phyloP scores from a whole-genome alignment of 1,140 invertebrate species.

The Pseudomyrmex flavicornis region DNA sequence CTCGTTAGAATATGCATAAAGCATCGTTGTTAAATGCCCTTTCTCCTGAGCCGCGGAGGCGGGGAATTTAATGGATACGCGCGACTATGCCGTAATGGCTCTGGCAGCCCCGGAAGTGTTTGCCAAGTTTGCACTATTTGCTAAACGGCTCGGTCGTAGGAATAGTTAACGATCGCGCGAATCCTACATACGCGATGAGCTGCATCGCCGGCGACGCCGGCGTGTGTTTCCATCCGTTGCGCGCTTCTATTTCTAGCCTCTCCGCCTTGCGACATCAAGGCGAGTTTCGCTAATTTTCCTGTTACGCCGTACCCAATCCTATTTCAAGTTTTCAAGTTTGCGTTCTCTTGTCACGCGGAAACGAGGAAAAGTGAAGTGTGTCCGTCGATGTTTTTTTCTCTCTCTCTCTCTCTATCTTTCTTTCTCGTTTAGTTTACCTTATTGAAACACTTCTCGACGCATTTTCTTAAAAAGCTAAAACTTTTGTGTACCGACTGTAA shows the following conservation, averaged over 20 bases:
- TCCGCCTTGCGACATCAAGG: not conserved
- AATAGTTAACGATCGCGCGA: conserved; percentile 57
- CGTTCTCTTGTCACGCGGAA: not conserved
- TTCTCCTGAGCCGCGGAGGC: conserved; percentile 50
- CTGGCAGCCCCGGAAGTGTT: conserved; percentile 63
- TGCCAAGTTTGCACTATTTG: conserved; percentile 59
- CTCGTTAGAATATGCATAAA: conserved; percentile 75
- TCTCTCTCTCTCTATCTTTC: too few species aligned
- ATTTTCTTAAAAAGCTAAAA: too few species aligned
- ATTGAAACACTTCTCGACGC: too few species aligned
- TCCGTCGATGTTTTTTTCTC: too few species aligned
- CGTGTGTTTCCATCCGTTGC: not conserved
- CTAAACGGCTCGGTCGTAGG: conserved; percentile 57
- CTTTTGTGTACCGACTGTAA: too few species aligned
- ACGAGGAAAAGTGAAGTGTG: not conserved
- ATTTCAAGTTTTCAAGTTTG: not conserved
- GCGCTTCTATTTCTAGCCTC: conserved; percentile 32
- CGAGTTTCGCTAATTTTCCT: not conserved
- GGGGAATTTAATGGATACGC: conserved; percentile 65
- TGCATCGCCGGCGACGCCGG: not conserved
- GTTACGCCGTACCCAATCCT: not conserved
- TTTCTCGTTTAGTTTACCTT: too few species aligned
- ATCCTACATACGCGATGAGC: conserved; percentile 49
- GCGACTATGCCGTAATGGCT: conserved; percentile 21
- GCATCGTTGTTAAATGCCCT: conserved; percentile 72